These are phyloP conservation scores for Coptodon bakossiorum DNA, from an alignment of 2,113 vertebrate genomes.

Conservation along the genomic window DNA sequence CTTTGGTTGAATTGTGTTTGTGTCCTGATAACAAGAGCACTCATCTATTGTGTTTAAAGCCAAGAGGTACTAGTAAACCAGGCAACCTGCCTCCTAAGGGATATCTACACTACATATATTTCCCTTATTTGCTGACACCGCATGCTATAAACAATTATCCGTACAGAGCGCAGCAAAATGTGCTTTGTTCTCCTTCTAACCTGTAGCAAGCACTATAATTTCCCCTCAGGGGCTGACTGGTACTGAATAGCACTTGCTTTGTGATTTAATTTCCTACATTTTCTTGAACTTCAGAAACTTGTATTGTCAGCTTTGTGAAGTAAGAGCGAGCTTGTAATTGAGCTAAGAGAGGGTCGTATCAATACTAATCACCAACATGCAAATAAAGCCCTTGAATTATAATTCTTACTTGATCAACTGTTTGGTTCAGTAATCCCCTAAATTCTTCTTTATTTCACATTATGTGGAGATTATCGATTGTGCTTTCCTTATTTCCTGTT, in stretches of 20 bases:
- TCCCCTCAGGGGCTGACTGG: neutral
- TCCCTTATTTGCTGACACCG: conserved; percentile 34
- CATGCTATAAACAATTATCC: conserved; percentile 26
- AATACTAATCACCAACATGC: conserved; percentile 25
- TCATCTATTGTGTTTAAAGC: conserved; percentile 46
- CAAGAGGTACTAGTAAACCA: neutral
- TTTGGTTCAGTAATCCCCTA: neutral
- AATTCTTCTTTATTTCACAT: neutral
- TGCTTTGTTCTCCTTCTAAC: conserved; percentile 1
- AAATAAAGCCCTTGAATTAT: neutral
- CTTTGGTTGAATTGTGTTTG: conserved; percentile 58
- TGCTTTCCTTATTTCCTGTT: neutral
- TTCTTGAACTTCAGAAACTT: conserved; percentile 3
- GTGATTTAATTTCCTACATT: conserved; percentile 30
- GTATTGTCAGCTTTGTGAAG: conserved; percentile 6
- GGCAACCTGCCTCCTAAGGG: conserved; percentile 25
- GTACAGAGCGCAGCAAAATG: neutral
- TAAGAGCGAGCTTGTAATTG: neutral
- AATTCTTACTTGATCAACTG: neutral
- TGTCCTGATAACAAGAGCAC: conserved; percentile 57
- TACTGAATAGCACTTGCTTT: neutral
- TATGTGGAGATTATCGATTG: neutral
- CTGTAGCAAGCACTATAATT: conserved; percentile 11
- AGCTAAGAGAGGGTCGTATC: neutral
- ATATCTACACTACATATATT: conserved; percentile 30